Evolutionary conservation across 1,140 invertebrate genomes (phyloP).

Genomic region (Micrasema minimum): DNA sequence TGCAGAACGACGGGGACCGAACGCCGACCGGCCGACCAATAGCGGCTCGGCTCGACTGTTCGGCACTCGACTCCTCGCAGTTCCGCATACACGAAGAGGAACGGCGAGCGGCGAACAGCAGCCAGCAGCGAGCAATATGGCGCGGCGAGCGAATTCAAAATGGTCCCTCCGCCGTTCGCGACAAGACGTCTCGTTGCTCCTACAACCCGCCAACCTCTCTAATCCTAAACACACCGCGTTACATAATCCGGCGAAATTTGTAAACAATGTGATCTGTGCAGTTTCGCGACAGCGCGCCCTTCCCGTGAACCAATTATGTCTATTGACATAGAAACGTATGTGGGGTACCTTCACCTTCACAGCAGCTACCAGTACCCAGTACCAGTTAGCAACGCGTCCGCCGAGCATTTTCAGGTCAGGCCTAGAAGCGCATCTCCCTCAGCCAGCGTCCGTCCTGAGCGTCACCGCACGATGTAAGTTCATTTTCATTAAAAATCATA

Average conservation of each 20-base stretch:
- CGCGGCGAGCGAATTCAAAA: constrained; percentile 1
- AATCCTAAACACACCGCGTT: constrained; percentile 11
- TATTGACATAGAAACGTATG: neutral
- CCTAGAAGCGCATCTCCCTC: neutral
- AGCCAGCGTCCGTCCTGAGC: neutral
- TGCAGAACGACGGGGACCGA: constrained; percentile 47
- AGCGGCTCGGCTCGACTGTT: constrained; percentile 4
- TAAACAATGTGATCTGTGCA: constrained; percentile 9
- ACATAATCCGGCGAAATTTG: constrained; percentile 33
- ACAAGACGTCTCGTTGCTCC: constrained; percentile 15
- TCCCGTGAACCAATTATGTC: constrained; percentile 15
- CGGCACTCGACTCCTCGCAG: constrained; percentile 14
- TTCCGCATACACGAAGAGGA: constrained; percentile 30
- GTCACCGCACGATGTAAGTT: constrained; percentile 27
- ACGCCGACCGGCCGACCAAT: constrained; percentile 8
- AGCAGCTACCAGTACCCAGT: neutral
- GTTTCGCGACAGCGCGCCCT: neutral
- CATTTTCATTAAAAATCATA: too few relatives aligned
- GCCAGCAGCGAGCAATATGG: neutral
- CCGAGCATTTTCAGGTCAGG: constrained; percentile 8
- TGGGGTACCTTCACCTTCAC: neutral
- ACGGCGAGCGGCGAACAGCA: too few relatives aligned
- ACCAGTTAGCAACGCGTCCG: neutral
- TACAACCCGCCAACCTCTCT: neutral
- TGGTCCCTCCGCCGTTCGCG: constrained; percentile 22